Conservation (phyloP, 1,140 invertebrate genomes). For the roundworm (Caenorhabditis elegans) region DNA sequence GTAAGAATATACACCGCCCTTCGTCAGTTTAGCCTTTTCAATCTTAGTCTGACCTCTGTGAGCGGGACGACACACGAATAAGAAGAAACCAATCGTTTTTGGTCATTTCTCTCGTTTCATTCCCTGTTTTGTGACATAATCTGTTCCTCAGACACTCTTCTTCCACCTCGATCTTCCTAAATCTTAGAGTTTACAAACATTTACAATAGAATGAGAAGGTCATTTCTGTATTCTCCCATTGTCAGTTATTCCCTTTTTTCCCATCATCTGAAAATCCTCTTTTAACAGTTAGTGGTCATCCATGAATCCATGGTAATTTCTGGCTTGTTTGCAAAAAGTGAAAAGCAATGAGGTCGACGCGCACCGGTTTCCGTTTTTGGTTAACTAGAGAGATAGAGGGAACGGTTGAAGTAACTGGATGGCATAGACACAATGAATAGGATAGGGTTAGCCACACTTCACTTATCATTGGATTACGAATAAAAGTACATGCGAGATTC, state of each 20-base stretch:
- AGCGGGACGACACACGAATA: not conserved
- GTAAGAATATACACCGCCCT: not conserved
- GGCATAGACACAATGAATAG: not conserved
- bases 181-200: not conserved
- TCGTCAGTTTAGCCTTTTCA: slow-evolving; percentile 19
- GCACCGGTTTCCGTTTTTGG: slow-evolving; percentile 17
- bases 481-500: not conserved
- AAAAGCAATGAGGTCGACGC: slow-evolving; percentile 26
- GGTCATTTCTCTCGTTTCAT: slow-evolving; percentile 31
- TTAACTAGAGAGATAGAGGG: not conserved
- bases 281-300: not conserved
- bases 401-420: not conserved
- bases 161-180: not conserved
- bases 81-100: slow-evolving; percentile 11
- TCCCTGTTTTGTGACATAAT: slow-evolving; percentile 28
- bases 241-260: not conserved
- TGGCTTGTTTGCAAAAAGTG: slow-evolving; percentile 28
- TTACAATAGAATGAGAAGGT: not conserved
- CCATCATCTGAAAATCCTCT: not conserved
- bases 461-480: no score
- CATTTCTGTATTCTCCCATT: not conserved
- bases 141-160: not conserved
- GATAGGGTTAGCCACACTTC: not conserved
- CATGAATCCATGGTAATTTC: not conserved
- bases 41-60: not conserved